Evolutionary conservation across 2,888 invertebrate genomes (phyloP).

Genomic region (Micoletzkya japonica): DNA sequence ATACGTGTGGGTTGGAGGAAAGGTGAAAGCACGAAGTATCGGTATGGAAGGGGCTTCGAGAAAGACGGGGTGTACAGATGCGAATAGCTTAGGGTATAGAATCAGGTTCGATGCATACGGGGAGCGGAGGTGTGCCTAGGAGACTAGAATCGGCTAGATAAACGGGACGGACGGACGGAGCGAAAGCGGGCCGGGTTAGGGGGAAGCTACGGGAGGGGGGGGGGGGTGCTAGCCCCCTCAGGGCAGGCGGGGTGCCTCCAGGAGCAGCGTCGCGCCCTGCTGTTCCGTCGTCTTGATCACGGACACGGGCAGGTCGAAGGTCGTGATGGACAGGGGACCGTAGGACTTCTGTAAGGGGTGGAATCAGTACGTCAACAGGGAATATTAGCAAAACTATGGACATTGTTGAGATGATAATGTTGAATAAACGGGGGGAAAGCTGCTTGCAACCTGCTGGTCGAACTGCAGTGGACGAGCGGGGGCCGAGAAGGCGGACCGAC

Average conservation of each 20-base stretch:
- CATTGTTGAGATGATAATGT: background rate
- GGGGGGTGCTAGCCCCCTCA: no score
- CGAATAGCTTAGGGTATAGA: no score
- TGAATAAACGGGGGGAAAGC: background rate
- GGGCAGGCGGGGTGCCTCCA: slow-evolving; percentile 20
- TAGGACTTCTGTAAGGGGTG: background rate
- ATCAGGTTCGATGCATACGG: no score
- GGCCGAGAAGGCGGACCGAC: slow-evolving; percentile 27
- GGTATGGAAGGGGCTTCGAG: no score
- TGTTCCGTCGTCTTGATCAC: slow-evolving; percentile 24
- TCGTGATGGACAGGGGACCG: slow-evolving; percentile 13
- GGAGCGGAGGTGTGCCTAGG: no score
- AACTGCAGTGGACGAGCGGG: slow-evolving; percentile 1
- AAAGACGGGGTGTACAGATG: no score
- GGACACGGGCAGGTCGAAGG: slow-evolving; percentile 22
- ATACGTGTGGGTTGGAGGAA: no score
- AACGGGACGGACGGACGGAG: no score
- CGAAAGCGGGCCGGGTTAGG: no score
- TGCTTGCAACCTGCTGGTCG: slow-evolving; percentile 22
- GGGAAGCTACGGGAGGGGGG: no score
- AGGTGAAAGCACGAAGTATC: no score
- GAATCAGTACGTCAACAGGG: background rate
- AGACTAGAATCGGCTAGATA: no score
- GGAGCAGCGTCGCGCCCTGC: background rate
- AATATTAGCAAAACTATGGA: background rate